These are phyloP conservation scores for Brachyrhaphis roseni DNA, from an alignment of 2,797 vertebrate species.

Conservation along the genomic window DNA sequence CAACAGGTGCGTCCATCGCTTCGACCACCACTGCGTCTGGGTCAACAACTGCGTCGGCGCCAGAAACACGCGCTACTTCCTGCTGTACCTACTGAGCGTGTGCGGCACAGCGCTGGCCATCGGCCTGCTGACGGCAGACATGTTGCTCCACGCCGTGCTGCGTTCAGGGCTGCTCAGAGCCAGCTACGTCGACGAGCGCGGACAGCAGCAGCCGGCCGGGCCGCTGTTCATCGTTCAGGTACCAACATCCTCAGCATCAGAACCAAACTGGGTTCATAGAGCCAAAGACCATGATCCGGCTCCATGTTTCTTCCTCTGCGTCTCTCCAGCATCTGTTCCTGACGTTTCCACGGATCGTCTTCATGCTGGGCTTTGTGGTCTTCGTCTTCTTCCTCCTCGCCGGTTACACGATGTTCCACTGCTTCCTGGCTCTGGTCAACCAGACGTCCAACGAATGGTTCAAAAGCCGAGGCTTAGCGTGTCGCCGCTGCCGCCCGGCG, in stretches of 20 bases:
- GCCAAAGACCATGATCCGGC: too few relatives aligned
- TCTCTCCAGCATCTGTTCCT: slow-evolving; percentile 90
- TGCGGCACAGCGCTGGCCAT: slow-evolving; percentile 79
- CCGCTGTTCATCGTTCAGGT: slow-evolving; percentile 88
- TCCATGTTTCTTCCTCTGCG: background rate
- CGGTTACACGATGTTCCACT: slow-evolving; percentile 85
- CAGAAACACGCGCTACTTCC: slow-evolving; percentile 86
- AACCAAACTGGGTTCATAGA: background rate
- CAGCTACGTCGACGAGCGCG: slow-evolving; percentile 83
- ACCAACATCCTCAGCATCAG: background rate
- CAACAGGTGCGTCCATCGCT: slow-evolving; percentile 88
- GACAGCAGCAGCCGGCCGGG: slow-evolving; percentile 79
- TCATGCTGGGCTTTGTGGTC: slow-evolving; percentile 92
- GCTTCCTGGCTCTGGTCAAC: slow-evolving; percentile 88
- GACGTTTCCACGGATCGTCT: slow-evolving; percentile 92
- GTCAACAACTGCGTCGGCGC: slow-evolving; percentile 96
- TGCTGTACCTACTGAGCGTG: slow-evolving; percentile 88
- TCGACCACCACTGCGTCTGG: slow-evolving; percentile 98
- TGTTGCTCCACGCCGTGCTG: slow-evolving; percentile 84
- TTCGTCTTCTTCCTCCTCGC: slow-evolving; percentile 88
- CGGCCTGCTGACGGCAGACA: slow-evolving; percentile 72
- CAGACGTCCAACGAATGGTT: slow-evolving; percentile 95
- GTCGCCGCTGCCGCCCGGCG: slow-evolving; percentile 74
- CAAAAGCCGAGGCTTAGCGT: slow-evolving; percentile 76
- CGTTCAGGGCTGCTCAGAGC: slow-evolving; percentile 79